Evolutionary conservation across 2,113 vertebrate genomes (phyloP).

Genomic region (Rhynchomys soricoides): DNA sequence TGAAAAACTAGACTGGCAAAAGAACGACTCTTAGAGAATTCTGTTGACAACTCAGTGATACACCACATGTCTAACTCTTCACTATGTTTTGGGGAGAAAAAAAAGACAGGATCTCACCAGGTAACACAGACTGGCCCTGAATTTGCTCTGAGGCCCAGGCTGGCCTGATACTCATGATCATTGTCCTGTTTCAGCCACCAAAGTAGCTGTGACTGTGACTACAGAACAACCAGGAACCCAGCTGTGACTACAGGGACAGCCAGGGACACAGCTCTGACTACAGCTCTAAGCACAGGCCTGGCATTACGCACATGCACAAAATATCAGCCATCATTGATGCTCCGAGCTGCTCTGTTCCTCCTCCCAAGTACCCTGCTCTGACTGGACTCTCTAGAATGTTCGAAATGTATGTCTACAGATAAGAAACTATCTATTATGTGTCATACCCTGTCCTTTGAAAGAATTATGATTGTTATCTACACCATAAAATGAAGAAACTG

Average conservation of each 20-base stretch:
- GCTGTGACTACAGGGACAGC: neutral
- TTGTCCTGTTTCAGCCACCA: neutral
- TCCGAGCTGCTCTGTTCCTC: neutral
- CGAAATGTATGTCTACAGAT: neutral
- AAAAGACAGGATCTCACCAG: neutral
- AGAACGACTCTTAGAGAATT: neutral
- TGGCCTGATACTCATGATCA: neutral
- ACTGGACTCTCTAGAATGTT: neutral
- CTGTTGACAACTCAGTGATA: neutral
- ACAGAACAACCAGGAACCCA: neutral
- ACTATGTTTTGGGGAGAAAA: neutral
- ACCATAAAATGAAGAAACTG: neutral
- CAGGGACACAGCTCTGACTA: too few relatives aligned
- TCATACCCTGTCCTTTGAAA: neutral
- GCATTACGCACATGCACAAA: neutral
- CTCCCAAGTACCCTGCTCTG: too few relatives aligned
- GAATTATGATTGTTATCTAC: neutral
- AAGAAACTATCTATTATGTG: neutral
- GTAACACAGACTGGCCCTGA: neutral
- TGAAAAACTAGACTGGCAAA: neutral
- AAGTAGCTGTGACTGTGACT: neutral
- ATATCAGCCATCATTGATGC: neutral
- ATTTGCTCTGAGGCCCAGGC: too few relatives aligned
- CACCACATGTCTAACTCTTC: neutral
- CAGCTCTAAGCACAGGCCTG: neutral